These are phyloP conservation scores for Petroica traversi DNA, from an alignment of 2,113 vertebrate genomes.

Conservation along the genomic window DNA sequence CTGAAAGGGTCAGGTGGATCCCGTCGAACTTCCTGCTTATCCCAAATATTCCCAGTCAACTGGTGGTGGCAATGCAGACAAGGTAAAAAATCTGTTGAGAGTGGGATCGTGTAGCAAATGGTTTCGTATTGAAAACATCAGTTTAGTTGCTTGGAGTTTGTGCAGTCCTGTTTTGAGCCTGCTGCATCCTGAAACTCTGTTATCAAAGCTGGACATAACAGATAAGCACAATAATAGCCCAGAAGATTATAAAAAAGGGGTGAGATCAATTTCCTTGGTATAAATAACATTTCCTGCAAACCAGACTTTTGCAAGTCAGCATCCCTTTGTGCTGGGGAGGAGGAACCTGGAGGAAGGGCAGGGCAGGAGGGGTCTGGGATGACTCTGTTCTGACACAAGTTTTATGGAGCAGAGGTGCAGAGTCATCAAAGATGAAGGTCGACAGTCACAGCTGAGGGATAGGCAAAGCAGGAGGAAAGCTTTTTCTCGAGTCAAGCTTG, in stretches of 20 bases:
- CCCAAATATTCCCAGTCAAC: background rate
- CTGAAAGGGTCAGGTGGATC: background rate
- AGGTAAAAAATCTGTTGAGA: background rate
- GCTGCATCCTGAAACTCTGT: background rate
- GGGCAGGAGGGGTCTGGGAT: background rate
- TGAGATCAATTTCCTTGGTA: background rate
- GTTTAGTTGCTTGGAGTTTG: background rate
- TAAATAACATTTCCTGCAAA: background rate
- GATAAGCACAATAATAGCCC: background rate
- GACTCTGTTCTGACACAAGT: background rate
- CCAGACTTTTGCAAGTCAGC: background rate
- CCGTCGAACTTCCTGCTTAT: background rate
- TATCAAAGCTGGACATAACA: background rate
- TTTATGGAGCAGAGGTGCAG: background rate
- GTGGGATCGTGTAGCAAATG: background rate
- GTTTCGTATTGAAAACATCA: background rate
- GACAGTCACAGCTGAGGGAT: background rate
- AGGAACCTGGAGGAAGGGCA: background rate
- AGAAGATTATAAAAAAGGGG: background rate
- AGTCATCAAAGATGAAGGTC: background rate
- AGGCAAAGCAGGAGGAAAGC: background rate
- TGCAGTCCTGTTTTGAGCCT: background rate
- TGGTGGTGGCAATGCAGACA: background rate
- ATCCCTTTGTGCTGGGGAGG: background rate
- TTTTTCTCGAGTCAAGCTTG: background rate